phyloP scores from a whole-genome alignment of 2,888 invertebrate species.

The Phoronis australis region DNA sequence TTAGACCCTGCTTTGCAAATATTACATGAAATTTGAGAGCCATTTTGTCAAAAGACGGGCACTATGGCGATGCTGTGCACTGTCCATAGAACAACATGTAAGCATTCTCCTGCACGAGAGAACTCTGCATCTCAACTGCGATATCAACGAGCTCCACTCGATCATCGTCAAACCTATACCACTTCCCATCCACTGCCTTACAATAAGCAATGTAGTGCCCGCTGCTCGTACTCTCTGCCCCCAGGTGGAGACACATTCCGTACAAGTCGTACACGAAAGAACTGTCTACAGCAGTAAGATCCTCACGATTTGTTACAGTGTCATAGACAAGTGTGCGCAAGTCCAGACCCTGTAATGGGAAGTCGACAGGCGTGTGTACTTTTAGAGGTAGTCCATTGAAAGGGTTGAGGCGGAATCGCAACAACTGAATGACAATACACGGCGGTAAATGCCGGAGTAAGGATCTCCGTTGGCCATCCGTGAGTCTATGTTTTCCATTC shows the following conservation, averaged over 20 bases:
- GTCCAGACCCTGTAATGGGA: constrained; percentile 36
- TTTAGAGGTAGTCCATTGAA: constrained; percentile 29
- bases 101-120: constrained; percentile 41
- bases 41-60: too few relatives aligned
- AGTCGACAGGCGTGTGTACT: constrained; percentile 34
- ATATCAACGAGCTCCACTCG: constrained; percentile 41
- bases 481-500: constrained; percentile 10
- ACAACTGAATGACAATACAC: constrained; percentile 45
- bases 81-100: constrained; percentile 46
- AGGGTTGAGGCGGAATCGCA: constrained; percentile 38
- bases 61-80: too few relatives aligned
- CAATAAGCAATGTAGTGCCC: constrained; percentile 47
- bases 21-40: too few relatives aligned
- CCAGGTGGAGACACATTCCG: constrained; percentile 42
- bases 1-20: too few relatives aligned
- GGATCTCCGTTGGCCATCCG: constrained; percentile 36
- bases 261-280: constrained; percentile 38
- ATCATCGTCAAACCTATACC: constrained; percentile 48
- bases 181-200: constrained; percentile 22
- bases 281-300: constrained; percentile 23
- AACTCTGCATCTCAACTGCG: constrained; percentile 41
- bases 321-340: constrained; percentile 39
- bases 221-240: constrained; percentile 34
- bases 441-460: constrained; percentile 45
- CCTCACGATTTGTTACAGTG: constrained; percentile 36